Base-by-base conservation (phyloP, 2,888 invertebrate species). In the Deilephila elpenor region DNA sequence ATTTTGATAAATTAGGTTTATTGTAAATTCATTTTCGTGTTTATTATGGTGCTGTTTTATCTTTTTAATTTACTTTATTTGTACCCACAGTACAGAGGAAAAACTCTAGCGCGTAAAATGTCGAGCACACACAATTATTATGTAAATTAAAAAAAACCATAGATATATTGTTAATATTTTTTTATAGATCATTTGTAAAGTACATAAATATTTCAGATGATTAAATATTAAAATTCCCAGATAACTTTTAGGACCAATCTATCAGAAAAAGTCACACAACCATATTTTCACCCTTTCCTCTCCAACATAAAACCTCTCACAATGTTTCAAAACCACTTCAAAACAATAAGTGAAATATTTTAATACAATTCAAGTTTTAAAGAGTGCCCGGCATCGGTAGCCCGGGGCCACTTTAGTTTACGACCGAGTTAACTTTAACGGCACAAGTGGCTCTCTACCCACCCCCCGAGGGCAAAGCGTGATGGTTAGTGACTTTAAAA, bases 321-420 rank as follows among this genome's bases (percentile, higher is more conserved):
- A 82, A 82, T 84, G 80, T 84, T 85, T 84, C 73, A 78, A 82
- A 86, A 82, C 79, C 82, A 82, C 86, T 87, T 80, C 70, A 78
- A 75, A 78, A 73, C 77, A 79, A 78, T 81, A 44, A 67, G 17
- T 25, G 51, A 67, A 67, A 44, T 25, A 44, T 44, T 67, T 67
- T 51, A 51, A 67, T 67, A 67, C 71, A 75, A 75, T 78, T 75
- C 71, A 79, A 80, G 78, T 78, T 80, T 74, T 76, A 77, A 80
- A 77, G 79, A 82, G 83, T 83, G 80, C 44, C 20, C 71, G 77
- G 86, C 84, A 84, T 89, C 88, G 77, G 78, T 87, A 82, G 88
- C 89, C 89, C 56, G 72, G 70, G 85, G 89, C 83, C 75, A 78
- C 71, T 71, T 64, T 80, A 67, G 67, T 76, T 83, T 75, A 79